Evolutionary conservation across 1,140 invertebrate genomes (phyloP), one percentile per base, ranked within the genome.

Genomic region (Drosophila erecta): DNA sequence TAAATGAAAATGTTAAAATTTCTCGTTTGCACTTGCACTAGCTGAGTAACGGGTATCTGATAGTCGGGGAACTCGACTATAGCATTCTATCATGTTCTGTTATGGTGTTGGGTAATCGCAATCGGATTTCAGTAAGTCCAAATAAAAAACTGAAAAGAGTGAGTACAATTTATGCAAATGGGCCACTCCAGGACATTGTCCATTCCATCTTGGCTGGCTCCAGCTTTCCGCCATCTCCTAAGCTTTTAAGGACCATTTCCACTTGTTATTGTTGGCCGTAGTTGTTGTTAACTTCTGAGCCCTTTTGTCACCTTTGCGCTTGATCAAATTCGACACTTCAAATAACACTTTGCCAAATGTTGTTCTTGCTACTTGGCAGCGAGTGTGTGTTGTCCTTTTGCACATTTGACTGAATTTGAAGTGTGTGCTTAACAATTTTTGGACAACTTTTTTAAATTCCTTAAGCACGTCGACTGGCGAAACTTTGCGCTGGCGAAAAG

Each of bases 401-500:
- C 79, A 81, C 74, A 71, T 77, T 83, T 54, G 60, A 58, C 62
- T 77, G 79, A 80, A 58, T 80, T 90, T 84, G 69, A 80, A 79
- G 84, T 83, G 76, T 73, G 83, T 89, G 84, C 84, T 89, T 84
- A 78, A 78, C 67, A 71, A 74, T 80, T 84, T 66, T 83, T 79
- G 81, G 67, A 76, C 80, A 84, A 89, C 84, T 87, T 87, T 84
- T 80, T 80, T 66, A 73, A 89, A 84, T 81, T 83, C 70, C 84
- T 79, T 57, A 69, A 81, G 74, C 78, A 86, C 81, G 81, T 86
- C 78, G 81, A 66, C 22, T 43, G 43, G 12, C 11, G 50, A 74
- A 74, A 50, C 77, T 76, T 83, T 73, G 50, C 46, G 53, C 65
- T 65, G 60, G 33, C 61, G 57, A 77, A 89, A 89, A 89, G 84